A percentile compares a stretch with the other conserved stretches of the same genome.
These are phyloP conservation scores for Eupithecia pulchellata DNA, from an alignment of 2,888 invertebrate genomes.

Conservation along the genomic window DNA sequence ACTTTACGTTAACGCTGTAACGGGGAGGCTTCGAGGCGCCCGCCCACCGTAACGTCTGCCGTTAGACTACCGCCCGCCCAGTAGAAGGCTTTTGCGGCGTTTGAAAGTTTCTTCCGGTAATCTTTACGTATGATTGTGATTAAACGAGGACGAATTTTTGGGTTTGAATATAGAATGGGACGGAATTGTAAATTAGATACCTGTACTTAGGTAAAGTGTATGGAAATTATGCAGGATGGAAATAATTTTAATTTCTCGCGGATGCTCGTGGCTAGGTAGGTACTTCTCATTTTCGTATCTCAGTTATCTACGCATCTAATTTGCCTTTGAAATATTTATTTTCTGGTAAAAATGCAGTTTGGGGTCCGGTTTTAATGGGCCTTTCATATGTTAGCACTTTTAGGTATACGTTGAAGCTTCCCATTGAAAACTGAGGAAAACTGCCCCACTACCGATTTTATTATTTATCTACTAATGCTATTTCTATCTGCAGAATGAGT, in stretches of 20 bases:
- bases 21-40: slow-evolving; percentile 58
- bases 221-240: slow-evolving; percentile 3
- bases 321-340: neutral
- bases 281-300: neutral
- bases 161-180: neutral
- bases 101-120: slow-evolving; percentile 40
- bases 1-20: slow-evolving; percentile 44
- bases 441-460: neutral
- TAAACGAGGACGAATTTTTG: slow-evolving; percentile 15
- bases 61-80: slow-evolving; percentile 73
- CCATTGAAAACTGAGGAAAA: neutral
- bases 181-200: neutral
- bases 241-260: slow-evolving; percentile 3
- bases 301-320: neutral
- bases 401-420: neutral
- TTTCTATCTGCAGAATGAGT: neutral
- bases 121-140: slow-evolving; percentile 36
- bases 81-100: slow-evolving; percentile 42
- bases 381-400: neutral
- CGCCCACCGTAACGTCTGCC: slow-evolving; percentile 62
- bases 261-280: neutral
- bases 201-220: slow-evolving; percentile 2
- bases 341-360: neutral
- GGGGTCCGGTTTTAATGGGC: neutral
- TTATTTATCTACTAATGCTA: neutral